phyloP scores from a whole-genome alignment of 2,888 invertebrate genomes.

The Heliconius charithonia region DNA sequence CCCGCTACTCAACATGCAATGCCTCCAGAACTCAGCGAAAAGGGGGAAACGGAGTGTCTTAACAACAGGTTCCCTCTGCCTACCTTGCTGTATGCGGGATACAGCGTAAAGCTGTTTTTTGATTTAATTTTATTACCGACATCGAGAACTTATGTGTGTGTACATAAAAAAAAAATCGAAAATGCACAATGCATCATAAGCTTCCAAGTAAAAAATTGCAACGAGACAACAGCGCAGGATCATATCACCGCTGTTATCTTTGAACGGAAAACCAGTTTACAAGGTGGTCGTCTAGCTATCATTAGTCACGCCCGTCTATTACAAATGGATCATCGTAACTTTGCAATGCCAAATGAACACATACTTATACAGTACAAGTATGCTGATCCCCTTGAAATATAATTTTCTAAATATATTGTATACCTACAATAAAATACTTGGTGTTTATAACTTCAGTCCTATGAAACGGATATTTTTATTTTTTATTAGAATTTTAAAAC shows the following conservation, averaged over 20 bases:
- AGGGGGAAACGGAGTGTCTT: no score
- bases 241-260: background rate
- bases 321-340: background rate
- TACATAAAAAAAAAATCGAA: background rate
- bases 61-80: no score
- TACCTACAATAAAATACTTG: background rate
- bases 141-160: no score
- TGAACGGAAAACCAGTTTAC: background rate
- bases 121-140: no score
- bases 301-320: background rate
- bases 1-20: no score
- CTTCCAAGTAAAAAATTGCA: background rate
- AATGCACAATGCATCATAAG: background rate
- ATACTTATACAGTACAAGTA: background rate
- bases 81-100: no score
- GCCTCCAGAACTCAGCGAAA: no score
- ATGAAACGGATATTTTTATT: no score
- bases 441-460: background rate
- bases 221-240: no score
- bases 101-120: no score
- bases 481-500: no score
- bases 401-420: no score
- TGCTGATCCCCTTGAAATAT: background rate
- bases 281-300: background rate
- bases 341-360: background rate